phyloP scores from a whole-genome alignment of 2,888 invertebrate genomes.

The Troglohyphantes excavatus region DNA sequence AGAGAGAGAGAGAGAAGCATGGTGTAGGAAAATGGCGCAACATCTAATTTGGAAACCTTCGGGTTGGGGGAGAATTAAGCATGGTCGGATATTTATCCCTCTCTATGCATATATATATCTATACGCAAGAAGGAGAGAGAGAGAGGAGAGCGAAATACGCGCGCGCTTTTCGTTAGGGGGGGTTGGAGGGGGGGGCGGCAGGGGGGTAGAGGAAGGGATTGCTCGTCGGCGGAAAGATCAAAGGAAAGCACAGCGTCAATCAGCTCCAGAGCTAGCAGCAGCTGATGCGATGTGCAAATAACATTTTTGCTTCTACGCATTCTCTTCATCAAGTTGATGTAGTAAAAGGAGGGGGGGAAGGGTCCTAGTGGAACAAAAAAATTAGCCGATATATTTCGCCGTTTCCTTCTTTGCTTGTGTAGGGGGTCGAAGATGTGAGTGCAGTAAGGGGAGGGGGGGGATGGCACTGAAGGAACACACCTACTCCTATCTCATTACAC shows the following conservation, averaged over 20 bases:
- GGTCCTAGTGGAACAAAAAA: constrained; percentile 71
- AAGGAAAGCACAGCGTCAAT: constrained; percentile 76
- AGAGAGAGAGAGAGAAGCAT: too few species aligned
- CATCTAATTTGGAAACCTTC: constrained; percentile 79
- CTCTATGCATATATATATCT: constrained; percentile 13
- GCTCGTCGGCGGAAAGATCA: constrained; percentile 74
- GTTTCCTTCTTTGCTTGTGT: constrained; percentile 55
- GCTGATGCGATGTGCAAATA: constrained; percentile 79
- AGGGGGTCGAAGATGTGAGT: constrained; percentile 34
- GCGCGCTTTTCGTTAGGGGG: constrained; percentile 8
- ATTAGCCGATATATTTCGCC: constrained; percentile 74
- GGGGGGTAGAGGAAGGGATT: constrained; percentile 68
- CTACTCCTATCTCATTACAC: constrained; percentile 76
- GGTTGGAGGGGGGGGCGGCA: not conserved
- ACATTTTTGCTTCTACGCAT: constrained; percentile 78
- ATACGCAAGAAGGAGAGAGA: not conserved
- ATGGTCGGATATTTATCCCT: constrained; percentile 76
- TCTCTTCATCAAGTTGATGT: constrained; percentile 78
- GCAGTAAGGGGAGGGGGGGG: not conserved
- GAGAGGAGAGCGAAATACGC: not conserved
- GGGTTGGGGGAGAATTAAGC: constrained; percentile 76
- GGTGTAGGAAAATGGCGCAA: constrained; percentile 45
- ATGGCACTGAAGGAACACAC: too few species aligned
- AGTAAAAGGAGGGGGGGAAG: constrained; percentile 50
- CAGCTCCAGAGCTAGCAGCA: constrained; percentile 70